Conservation (phyloP, 1,140 invertebrate species). For the Halictus rubicundus region DNA sequence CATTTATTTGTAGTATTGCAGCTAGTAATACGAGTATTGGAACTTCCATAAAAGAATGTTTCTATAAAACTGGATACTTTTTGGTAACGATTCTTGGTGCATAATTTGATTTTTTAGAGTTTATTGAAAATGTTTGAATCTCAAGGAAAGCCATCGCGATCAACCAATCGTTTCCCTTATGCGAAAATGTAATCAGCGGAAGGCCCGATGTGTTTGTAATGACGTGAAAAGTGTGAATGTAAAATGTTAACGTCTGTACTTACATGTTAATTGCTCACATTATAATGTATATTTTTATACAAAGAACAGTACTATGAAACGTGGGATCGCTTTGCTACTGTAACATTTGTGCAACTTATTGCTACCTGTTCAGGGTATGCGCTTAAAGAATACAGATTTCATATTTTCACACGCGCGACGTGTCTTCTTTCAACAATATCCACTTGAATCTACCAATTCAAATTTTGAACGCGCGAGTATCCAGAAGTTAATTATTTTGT, state of each 20-base stretch:
- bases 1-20: neutral
- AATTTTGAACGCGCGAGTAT: neutral
- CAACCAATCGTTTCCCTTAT: neutral
- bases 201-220: neutral
- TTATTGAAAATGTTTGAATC: conserved; percentile 21
- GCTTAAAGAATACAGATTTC: neutral
- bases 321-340: neutral
- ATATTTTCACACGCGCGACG: neutral
- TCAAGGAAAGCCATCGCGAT: conserved; percentile 3
- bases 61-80: neutral
- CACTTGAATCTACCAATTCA: neutral
- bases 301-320: neutral
- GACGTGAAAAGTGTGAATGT: neutral
- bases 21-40: too few species aligned
- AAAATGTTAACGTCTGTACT: neutral
- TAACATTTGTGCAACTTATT: neutral
- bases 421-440: too few species aligned
- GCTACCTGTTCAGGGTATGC: neutral
- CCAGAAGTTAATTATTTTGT: too few species aligned
- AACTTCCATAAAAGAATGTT: too few species aligned
- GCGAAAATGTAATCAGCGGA: neutral
- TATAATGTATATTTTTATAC: conserved; percentile 24
- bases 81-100: neutral
- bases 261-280: neutral
- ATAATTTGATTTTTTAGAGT: neutral